Evolutionary conservation across 2,113 vertebrate genomes (phyloP).

Genomic region (Marmota flaviventris): DNA sequence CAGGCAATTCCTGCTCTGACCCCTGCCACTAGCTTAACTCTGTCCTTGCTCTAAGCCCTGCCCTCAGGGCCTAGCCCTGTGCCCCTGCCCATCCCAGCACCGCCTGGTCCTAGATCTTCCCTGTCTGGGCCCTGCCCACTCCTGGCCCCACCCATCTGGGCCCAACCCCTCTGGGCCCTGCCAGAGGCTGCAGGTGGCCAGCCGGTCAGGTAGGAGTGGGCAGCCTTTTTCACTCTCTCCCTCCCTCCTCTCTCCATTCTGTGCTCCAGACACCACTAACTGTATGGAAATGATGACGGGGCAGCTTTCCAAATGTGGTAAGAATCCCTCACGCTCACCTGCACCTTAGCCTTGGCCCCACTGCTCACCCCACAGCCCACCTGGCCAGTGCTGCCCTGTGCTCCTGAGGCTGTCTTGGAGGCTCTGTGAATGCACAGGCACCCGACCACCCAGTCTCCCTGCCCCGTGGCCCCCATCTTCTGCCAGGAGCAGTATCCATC

Average conservation of each 20-base stretch:
- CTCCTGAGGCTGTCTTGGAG: not conserved
- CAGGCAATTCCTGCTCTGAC: no score
- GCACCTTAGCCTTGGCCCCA: slow-evolving; percentile 79
- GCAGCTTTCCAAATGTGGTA: slow-evolving; percentile 97
- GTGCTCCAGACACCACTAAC: slow-evolving; percentile 93
- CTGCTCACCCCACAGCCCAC: slow-evolving; percentile 22
- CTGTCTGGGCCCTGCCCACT: not conserved
- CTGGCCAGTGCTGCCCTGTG: not conserved
- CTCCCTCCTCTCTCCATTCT: slow-evolving; percentile 89
- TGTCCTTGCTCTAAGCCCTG: no score
- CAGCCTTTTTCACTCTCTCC: slow-evolving; percentile 86
- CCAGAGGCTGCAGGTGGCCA: not conserved
- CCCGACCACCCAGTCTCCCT: no score
- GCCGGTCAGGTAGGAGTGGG: not conserved
- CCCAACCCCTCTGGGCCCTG: not conserved
- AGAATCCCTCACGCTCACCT: slow-evolving; percentile 88
- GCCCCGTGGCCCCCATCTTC: not conserved
- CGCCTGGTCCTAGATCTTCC: no score
- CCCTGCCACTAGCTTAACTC: no score
- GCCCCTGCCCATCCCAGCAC: no score
- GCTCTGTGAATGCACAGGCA: not conserved
- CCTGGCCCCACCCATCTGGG: no score
- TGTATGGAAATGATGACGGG: slow-evolving; percentile 94
- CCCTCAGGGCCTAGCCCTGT: no score
- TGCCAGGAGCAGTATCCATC: not conserved